Evolutionary conservation across 1,140 invertebrate genomes (phyloP).

Genomic region (Drosophila kanapiae): DNA sequence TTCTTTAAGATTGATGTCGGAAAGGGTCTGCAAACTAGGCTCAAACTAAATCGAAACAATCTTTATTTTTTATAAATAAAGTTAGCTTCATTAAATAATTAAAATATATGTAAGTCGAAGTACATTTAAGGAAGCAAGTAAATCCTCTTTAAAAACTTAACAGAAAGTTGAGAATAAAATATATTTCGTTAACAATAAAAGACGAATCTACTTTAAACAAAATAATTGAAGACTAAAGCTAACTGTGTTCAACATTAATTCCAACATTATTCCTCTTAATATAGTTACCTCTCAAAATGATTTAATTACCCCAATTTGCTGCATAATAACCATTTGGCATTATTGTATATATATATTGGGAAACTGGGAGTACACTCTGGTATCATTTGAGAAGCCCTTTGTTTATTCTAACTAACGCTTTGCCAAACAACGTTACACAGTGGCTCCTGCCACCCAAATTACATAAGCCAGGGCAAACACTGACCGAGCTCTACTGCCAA

Average conservation of each 20-base stretch:
- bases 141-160: too few species aligned
- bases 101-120: too few species aligned
- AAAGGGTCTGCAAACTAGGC: neutral
- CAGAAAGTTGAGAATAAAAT: neutral
- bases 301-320: neutral
- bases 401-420: conserved; percentile 22
- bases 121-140: too few species aligned
- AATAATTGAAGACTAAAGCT: neutral
- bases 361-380: neutral
- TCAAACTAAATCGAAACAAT: too few species aligned
- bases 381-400: conserved; percentile 6
- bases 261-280: too few species aligned
- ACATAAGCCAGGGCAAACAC: conserved; percentile 17
- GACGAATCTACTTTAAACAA: neutral
- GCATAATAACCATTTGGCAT: conserved; percentile 17
- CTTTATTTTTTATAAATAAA: too few species aligned
- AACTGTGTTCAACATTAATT: neutral
- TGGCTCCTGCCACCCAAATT: conserved; percentile 9
- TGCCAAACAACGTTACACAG: conserved; percentile 18
- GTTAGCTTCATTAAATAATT: too few species aligned
- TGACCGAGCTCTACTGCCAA: neutral
- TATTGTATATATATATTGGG: neutral
- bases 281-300: neutral
- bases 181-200: neutral
- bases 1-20: too few species aligned